Base-by-base conservation (phyloP, 92 coral and sea anemone genomes). In the Plumapathes pennacea region DNA sequence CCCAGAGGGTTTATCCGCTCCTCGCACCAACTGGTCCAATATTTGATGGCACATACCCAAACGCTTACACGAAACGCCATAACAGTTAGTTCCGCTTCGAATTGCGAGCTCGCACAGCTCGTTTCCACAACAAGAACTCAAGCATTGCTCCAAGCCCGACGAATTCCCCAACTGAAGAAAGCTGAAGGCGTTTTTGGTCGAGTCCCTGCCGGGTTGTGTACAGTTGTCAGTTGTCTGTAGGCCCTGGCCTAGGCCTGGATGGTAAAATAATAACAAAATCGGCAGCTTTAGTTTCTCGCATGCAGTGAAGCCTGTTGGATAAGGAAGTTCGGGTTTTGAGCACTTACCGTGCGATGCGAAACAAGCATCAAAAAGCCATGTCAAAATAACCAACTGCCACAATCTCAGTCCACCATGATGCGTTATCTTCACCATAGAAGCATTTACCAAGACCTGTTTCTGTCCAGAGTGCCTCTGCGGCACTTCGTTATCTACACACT, bases 101-200 rank as follows among this genome's bases (percentile, higher is more conserved):
- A 82, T 50, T 17, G 89, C 83, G 58, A 82, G 36, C n/a, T 82
- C 89, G 20, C 89, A 82, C 3, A 39, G 15, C 3, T 66, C 79
- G 30, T 82, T 64, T 48, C 67, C 69, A 40, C 89, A 82, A 46
- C 89, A 82, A 36, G 47, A 47, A 62, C 75, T 78, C 38, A 82
- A 54, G 17, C 89, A 82, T 20, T 48, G 37, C 17, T 75, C 83
- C 37, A 75, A 37, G 5, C 52, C 62, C 23, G 83, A 45, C n/a
- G 62, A 54, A 40, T 76, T 68, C 8, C 72, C 89, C 56, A 82
- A 65, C 36, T 34, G 68, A 41, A 48, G 72, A 55, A 74, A 82
- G 15, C 50, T 60, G 30, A 82, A 82, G 1, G 67, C 60, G 5
- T 82, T 62, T 10, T 39, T 61, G n/a, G 56, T 51, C 33, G 37